Evolutionary conservation across 2,113 vertebrate species (phyloP), one percentile per base, ranked within the genome.

Genomic region (Pogona vitticeps): DNA sequence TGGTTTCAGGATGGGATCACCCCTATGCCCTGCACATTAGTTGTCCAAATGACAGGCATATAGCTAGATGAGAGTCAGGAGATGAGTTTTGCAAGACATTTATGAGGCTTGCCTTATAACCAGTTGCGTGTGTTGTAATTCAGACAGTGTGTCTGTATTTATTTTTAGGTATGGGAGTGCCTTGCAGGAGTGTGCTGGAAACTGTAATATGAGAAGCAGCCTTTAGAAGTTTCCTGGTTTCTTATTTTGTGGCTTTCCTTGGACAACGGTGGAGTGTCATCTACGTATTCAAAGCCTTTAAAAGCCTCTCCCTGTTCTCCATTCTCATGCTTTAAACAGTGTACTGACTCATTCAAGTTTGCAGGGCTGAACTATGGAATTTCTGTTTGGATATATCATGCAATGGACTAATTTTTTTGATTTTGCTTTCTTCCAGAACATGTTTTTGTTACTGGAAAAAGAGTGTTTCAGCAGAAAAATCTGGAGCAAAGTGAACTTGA

Each of bases 331-430:
- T 31, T 1, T 20, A 42, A 72, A 56, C 76, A 23, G 1, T 26
- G 40, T 65, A 36, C n/a, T n/a, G 68, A 28, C 36, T 40, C 28
- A 31, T 18, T 88, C 14, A 36, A 9, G n/a, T 65, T 0, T 2
- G 31, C 28, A 31, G 13, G 23, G 58, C 46, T 12, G 80, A 68
- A 79, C 59, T 52, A 36, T 0, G 7, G 0, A 0, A 21, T 1
- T 5, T n/a, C 76, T 42, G 0, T 0, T 3, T 68, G 33, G 0
- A 0, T 21, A 23, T 26, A 17, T 67, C 17, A 0, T 0, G 0
- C 63, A n/a, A 0, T 2, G 1, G 40, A 0, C 33, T 20, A 3
- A 8, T 58, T 26, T 28, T 68, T 52, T 73, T 73, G 9, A 33
- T 23, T 72, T 1, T 20, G 31, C 28, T 79, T 82, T 40, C 59